These are phyloP conservation scores for Notechis scutatus DNA, from an alignment of 2,113 vertebrate genomes.

Conservation along the genomic window DNA sequence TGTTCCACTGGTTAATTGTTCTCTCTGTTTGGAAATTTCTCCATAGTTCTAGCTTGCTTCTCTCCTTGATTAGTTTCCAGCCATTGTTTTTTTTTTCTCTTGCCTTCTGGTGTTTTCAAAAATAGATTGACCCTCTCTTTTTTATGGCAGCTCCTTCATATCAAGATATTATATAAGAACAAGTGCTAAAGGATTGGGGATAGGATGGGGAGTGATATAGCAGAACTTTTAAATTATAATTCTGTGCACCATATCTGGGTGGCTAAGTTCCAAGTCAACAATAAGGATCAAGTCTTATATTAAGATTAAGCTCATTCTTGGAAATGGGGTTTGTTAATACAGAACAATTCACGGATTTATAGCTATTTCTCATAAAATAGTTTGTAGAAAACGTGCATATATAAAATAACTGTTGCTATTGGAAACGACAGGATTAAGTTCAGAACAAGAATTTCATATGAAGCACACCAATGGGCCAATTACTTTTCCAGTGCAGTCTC, in stretches of 20 bases:
- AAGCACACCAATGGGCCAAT: background rate
- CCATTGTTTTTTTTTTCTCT: background rate
- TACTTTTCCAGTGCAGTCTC: background rate
- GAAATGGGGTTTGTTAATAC: background rate
- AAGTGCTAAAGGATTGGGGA: background rate
- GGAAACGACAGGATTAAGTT: background rate
- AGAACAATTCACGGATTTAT: background rate
- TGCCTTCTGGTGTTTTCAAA: background rate
- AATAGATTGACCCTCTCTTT: background rate
- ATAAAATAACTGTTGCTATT: constrained; percentile 3
- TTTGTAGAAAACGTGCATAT: background rate
- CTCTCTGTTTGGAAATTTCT: background rate
- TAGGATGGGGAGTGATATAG: background rate
- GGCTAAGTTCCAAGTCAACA: background rate
- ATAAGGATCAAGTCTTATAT: background rate
- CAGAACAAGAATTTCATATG: background rate
- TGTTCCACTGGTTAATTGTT: background rate
- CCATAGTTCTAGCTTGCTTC: background rate
- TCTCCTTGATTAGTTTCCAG: background rate
- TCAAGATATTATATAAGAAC: background rate
- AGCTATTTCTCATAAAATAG: background rate
- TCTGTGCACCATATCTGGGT: background rate
- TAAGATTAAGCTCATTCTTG: background rate
- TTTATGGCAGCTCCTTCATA: background rate
- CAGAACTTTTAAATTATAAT: background rate